Conservation (phyloP, 2,888 invertebrate species). For the Yponomeuta evonymella region DNA sequence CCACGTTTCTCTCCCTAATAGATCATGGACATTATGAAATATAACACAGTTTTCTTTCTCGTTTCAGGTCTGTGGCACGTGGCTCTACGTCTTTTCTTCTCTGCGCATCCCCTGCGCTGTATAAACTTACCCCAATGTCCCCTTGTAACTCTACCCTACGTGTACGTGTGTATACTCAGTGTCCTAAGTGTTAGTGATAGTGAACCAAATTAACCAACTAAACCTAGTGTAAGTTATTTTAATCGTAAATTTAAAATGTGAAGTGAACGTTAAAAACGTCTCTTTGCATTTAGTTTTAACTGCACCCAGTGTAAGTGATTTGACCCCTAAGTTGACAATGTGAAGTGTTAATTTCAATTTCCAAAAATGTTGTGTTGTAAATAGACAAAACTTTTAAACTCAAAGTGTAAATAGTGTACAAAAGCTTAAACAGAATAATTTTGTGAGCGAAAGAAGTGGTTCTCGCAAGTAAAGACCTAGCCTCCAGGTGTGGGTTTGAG, state of each 20-base stretch:
- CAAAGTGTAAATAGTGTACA: slow-evolving; percentile 1
- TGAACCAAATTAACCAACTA: background rate
- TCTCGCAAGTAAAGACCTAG: background rate
- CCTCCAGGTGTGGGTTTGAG: slow-evolving; percentile 13
- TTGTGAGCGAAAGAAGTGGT: background rate
- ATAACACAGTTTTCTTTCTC: background rate
- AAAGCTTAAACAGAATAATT: background rate
- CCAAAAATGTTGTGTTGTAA: background rate
- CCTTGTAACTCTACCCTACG: background rate
- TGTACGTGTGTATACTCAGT: background rate
- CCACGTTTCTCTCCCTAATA: too few relatives aligned
- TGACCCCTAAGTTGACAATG: too few relatives aligned
- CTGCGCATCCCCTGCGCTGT: background rate
- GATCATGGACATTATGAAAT: background rate
- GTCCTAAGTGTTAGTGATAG: background rate
- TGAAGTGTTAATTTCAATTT: background rate
- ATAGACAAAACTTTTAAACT: background rate
- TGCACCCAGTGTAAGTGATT: too few relatives aligned
- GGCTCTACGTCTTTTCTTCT: background rate
- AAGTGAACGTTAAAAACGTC: background rate
- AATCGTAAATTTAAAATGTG: background rate
- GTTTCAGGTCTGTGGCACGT: background rate
- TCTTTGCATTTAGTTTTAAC: background rate
- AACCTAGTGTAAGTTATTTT: background rate
- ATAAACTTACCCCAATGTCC: background rate